These are phyloP conservation scores for Galeopsomyia nigrocyanea DNA, from an alignment of 2,888 invertebrate genomes.

Conservation along the genomic window DNA sequence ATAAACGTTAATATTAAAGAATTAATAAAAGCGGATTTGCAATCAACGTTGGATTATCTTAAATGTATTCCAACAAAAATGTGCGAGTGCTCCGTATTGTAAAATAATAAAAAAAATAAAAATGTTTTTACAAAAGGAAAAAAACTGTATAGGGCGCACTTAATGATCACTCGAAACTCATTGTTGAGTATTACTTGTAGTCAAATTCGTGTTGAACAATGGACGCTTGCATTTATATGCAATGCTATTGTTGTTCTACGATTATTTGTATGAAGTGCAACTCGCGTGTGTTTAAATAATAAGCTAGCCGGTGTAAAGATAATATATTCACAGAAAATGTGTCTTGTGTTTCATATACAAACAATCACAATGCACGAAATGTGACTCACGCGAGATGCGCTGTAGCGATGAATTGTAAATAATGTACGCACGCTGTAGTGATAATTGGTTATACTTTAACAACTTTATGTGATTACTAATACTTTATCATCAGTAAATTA, in stretches of 20 bases:
- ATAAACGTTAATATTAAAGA: conserved; percentile 15
- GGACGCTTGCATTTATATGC: conserved; percentile 6
- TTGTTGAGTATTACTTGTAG: conserved; percentile 26
- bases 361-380: conserved; percentile 38
- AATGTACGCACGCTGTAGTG: conserved; percentile 58
- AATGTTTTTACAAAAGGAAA: conserved; percentile 21
- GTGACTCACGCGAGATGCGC: conserved; percentile 50
- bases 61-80: conserved; percentile 24
- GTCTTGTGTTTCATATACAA: conserved; percentile 44
- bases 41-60: conserved; percentile 31
- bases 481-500: conserved; percentile 63
- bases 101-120: conserved; percentile 21
- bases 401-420: conserved; percentile 59
- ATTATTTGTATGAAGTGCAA: conserved; percentile 33
- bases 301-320: conserved; percentile 27
- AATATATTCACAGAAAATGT: conserved; percentile 27
- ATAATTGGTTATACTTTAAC: conserved; percentile 62
- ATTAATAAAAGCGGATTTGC: conserved; percentile 36
- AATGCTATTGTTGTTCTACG: conserved; percentile 2
- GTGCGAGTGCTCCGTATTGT: conserved; percentile 24
- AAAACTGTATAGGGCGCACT: conserved; percentile 26
- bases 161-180: conserved; percentile 37
- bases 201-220: conserved; percentile 6
- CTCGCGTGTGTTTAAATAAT: conserved; percentile 28
- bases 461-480: conserved; percentile 65